A percentile compares a stretch with the other conserved stretches of the same genome.
These are phyloP conservation scores for Ophion costatus DNA, from an alignment of 2,888 invertebrate species.

Conservation along the genomic window DNA sequence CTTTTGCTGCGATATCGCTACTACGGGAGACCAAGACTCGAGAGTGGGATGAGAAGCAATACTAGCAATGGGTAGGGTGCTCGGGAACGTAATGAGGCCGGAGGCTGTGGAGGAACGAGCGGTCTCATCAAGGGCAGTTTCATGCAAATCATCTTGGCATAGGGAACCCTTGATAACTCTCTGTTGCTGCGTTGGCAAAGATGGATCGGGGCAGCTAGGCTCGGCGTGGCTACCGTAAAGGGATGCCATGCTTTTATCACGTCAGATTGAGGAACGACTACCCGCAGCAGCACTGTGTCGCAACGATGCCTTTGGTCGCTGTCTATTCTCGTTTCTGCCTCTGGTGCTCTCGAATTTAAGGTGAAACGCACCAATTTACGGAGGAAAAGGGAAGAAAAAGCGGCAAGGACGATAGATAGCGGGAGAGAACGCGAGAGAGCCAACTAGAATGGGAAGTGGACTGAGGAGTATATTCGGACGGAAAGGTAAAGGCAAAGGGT, in stretches of 20 bases:
- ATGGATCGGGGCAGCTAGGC: slow-evolving; percentile 56
- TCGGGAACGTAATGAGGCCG: slow-evolving; percentile 73
- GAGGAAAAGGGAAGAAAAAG: slow-evolving; percentile 44
- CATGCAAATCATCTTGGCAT: slow-evolving; percentile 74
- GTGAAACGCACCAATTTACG: slow-evolving; percentile 55
- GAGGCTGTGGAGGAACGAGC: slow-evolving; percentile 67
- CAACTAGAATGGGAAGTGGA: slow-evolving; percentile 70
- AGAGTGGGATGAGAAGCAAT: slow-evolving; percentile 54
- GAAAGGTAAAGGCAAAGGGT: slow-evolving; percentile 81
- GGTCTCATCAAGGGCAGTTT: slow-evolving; percentile 74
- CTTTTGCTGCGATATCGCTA: slow-evolving; percentile 43
- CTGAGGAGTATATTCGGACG: slow-evolving; percentile 77
- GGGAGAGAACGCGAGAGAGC: slow-evolving; percentile 68
- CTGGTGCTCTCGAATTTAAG: slow-evolving; percentile 42
- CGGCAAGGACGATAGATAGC: slow-evolving; percentile 58
- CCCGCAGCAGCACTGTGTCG: slow-evolving; percentile 27
- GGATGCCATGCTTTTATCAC: slow-evolving; percentile 48
- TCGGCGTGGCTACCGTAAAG: slow-evolving; percentile 68
- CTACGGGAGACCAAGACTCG: slow-evolving; percentile 45
- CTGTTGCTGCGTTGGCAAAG: slow-evolving; percentile 58
- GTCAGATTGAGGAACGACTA: slow-evolving; percentile 44
- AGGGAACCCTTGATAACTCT: slow-evolving; percentile 47
- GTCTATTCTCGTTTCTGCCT: slow-evolving; percentile 24
- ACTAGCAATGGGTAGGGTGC: slow-evolving; percentile 48
- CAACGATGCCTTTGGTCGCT: slow-evolving; percentile 35